phyloP scores from a whole-genome alignment of 2,888 invertebrate species.

The Xanthorhoe spadicearia region DNA sequence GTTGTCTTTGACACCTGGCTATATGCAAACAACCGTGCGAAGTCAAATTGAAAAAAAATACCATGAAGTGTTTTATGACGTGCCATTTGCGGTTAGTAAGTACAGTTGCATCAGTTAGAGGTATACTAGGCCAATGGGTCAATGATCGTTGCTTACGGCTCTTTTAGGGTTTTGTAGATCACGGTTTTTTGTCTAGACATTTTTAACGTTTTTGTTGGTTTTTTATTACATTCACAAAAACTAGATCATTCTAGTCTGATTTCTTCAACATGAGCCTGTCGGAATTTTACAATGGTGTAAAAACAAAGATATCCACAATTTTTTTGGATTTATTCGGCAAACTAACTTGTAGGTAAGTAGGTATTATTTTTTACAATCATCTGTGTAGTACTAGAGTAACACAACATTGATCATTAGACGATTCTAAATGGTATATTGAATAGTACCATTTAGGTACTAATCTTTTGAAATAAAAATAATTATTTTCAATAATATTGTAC shows the following conservation, averaged over 20 bases:
- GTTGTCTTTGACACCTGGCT: too few relatives aligned
- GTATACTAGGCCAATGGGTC: conserved; percentile 27
- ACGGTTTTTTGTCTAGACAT: conserved; percentile 12
- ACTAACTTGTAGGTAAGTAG: too few relatives aligned
- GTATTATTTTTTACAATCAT: too few relatives aligned
- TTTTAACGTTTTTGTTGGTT: not conserved
- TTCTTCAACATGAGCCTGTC: not conserved
- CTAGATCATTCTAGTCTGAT: not conserved
- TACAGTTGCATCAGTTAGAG: conserved; percentile 11
- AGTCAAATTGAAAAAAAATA: not conserved
- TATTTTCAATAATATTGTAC: too few relatives aligned
- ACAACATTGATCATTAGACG: too few relatives aligned
- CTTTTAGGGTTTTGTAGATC: conserved; percentile 4
- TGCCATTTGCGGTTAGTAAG: not conserved
- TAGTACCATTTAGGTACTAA: too few relatives aligned
- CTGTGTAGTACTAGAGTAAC: too few relatives aligned
- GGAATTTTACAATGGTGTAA: not conserved
- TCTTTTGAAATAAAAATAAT: too few relatives aligned
- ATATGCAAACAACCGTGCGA: too few relatives aligned
- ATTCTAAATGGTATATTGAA: too few relatives aligned
- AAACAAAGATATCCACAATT: not conserved
- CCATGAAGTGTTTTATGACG: not conserved
- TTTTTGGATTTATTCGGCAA: not conserved
- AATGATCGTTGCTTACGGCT: conserved; percentile 18
- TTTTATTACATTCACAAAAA: too few relatives aligned